Evolutionary conservation across 1,140 invertebrate species (phyloP), one percentile per base, ranked within the genome.

Genomic region (Caenorhabditis brenneri): DNA sequence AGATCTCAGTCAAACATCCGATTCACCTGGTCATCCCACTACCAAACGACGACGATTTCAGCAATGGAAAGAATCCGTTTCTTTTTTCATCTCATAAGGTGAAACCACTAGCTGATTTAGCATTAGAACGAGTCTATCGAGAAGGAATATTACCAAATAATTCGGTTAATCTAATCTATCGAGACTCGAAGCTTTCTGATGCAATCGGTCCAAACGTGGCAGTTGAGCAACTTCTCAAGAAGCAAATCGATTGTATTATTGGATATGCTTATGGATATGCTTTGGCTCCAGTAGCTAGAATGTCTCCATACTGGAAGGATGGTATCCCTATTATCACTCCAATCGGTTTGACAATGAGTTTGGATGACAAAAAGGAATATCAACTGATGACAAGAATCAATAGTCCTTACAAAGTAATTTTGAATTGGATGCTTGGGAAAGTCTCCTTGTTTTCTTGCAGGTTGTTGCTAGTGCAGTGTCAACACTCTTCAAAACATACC

Each of bases 351-450:
- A 95, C 95, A 0, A 93, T 94, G 80, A 94, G 94, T 78, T 96
- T 96, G 91, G 93, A 92, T 65, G 82, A 86, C 90, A 94, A 94
- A 89, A 88, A 88, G 87, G 65, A 93, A 85, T 97, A 94, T 91
- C 93, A 93, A 1, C 94, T 95, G 0, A 92, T 97, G 39, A 97
- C 95, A 0, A 93, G 96, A 53, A 94, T 97, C 91, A 95, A 95
- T 92, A 94, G 95, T 0, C 94, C 94, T 39, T 95, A 95, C 91
- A 93, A 92, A 81, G 93, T 95, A 88, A 93, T 94, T n/a, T n/a
- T n/a, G n/a, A n/a, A n/a, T n/a, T n/a, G n/a, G n/a, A n/a, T n/a
- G 1, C 94, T 2, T 39, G 36, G 15, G 4, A 39, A 16, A 6
- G 74, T 48, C 27, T 31, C n/a, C 27, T 48, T 48, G 0, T 55